Evolutionary conservation across 2,888 invertebrate species (phyloP), one percentile per base, ranked within the genome.

Genomic region (Pilophorus perplexus): DNA sequence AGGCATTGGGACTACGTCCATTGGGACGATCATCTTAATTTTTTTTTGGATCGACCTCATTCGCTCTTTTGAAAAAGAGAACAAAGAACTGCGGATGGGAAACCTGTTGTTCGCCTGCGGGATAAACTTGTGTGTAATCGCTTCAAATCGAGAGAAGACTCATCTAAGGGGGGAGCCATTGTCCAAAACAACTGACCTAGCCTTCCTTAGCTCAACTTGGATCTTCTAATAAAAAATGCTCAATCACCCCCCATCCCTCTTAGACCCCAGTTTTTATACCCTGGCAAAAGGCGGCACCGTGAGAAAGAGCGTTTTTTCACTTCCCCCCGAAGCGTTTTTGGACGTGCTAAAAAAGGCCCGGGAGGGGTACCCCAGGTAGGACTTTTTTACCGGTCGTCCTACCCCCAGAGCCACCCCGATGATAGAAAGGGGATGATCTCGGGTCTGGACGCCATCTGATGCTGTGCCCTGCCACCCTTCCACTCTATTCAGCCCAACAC

Each of bases 381-480:
- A 22, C 33, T 38, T 55, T 55, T 38, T 55, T 40, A 25, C 25
- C 10, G n/a, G 59, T 42, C 22, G 42, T 27, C 40, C 54, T 54
- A 18, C 28, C 20, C 25, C 25, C 22, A 55, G 16, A 10, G 18
- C n/a, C n/a, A n/a, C n/a, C n/a, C 12, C 62, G 14, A n/a, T 27
- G 46, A 40, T 54, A 50, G 64, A 52, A 42, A 25, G 64, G 28
- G 54, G 64, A 65, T 65, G 40, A 65, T 65, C 64, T 54, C 27
- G 42, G 48, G 54, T 18, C 37, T 64, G 64, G 52, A 64, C 64
- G 64, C 64, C 64, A 65, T 65, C 64, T 65, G 64, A 65, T 65
- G 54, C 64, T 54, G 54, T n/a, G n/a, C n/a, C n/a, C n/a, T n/a
- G n/a, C n/a, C n/a, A n/a, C n/a, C 64, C 64, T 54, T 65, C 54